phyloP scores from a whole-genome alignment of 2,888 invertebrate genomes.

The Lasioglossum morio region DNA sequence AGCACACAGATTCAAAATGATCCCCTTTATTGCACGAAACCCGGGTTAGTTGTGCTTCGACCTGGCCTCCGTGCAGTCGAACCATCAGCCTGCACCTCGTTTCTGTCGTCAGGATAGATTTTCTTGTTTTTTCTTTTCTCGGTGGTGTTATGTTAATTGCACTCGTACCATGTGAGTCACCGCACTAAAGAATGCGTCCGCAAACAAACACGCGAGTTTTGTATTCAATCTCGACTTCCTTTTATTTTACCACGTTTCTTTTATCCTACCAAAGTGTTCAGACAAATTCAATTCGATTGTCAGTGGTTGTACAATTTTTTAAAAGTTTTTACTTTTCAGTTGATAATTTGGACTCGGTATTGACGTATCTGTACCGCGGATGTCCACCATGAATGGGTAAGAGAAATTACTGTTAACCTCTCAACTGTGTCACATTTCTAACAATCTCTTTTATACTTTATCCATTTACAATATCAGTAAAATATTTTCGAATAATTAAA shows the following conservation, averaged over 20 bases:
- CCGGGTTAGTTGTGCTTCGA: conserved; percentile 79
- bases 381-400: neutral
- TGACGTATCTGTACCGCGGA: neutral
- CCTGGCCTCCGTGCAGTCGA: conserved; percentile 76
- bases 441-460: neutral
- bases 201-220: neutral
- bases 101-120: neutral
- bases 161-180: neutral
- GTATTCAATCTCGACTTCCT: neutral
- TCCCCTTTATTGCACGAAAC: conserved; percentile 85
- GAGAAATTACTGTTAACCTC: neutral
- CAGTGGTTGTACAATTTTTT: neutral
- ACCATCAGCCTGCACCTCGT: conserved; percentile 32
- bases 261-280: neutral
- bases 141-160: conserved; percentile 26
- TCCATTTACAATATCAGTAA: neutral
- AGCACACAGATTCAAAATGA: conserved; percentile 86
- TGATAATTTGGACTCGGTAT: neutral
- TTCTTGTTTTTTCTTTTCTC: neutral
- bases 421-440: neutral
- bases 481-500: neutral
- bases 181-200: neutral
- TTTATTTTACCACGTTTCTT: neutral
- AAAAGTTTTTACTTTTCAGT: neutral
- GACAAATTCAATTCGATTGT: neutral